Base-by-base conservation (phyloP, 35 echinoderm and acorn worm genomes). In the Ophiothrix spiculata region DNA sequence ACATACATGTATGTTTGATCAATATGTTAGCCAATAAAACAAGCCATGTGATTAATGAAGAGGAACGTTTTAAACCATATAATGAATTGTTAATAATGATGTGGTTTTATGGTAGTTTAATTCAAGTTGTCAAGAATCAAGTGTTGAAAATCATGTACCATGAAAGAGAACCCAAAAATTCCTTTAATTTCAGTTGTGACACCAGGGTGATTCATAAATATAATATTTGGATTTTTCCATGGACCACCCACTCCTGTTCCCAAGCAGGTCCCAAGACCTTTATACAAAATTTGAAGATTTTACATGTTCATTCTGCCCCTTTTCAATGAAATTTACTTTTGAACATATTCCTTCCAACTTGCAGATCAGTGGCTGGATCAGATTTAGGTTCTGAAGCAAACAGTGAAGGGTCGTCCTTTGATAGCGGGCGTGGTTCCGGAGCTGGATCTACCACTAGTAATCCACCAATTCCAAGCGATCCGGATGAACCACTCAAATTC, bases 331-430 rank as follows among this genome's bases (percentile, higher is more conserved):
- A 76, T 76, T 6, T 76, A 13, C n/a, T 76, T 76, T 29, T 76
- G 74, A 31, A 31, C 4, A 12, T 76, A 28, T 49, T 49, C 19
- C 19, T 10, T 49, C 6, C 6, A 49, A 6, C 6, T 54, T 40
- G 1, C 76, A 97, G 91, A 45, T 92, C 94, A 13, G 56, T 86
- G 41, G 79, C 85, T 75, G 95, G 92, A 64, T 98, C 82, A 79
- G 95, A 98, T 75, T 82, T 82, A 33, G 74, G 91, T 13, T 94
- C 91, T 16, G 95, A 98, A 77, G 87, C 78, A 35, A 97, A 93
- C 87, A 97, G 94, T 37, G 94, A 97, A 23, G 89, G 91, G 0
- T 97, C 94, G 82, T 93, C 95, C 1, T 93, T 86, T 32, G 95
- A 98, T 86, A 98, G 95, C 83, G 95, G 95, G 1, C 91, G 92